Conservation (phyloP, 1,140 invertebrate genomes). For the Phortica variegata region DNA sequence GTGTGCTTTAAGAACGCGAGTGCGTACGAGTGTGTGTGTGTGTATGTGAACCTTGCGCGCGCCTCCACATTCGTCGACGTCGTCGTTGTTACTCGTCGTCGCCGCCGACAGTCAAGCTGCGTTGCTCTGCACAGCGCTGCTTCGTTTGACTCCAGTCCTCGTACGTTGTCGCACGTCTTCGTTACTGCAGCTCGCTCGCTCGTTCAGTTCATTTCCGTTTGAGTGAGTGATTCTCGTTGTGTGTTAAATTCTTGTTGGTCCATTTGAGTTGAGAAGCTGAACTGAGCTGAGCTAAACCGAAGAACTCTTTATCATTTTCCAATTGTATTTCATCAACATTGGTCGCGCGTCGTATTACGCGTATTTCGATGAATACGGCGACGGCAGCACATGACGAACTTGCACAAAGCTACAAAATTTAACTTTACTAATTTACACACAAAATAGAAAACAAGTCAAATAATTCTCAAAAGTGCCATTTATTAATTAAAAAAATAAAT, state of each 20-base stretch:
- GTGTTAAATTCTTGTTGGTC: conserved; percentile 15
- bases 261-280: background rate
- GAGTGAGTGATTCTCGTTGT: conserved; percentile 26
- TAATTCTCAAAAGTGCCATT: too few species aligned
- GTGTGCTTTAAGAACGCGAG: conserved; percentile 2
- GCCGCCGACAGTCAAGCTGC: too few species aligned
- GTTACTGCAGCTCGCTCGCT: conserved; percentile 46
- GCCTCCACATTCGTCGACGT: conserved; percentile 41
- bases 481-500: too few species aligned
- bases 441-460: too few species aligned
- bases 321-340: conserved; percentile 14
- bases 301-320: background rate
- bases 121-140: conserved; percentile 10
- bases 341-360: conserved; percentile 3
- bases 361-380: background rate
- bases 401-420: too few species aligned
- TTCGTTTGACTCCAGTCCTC: conserved; percentile 16
- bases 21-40: conserved; percentile 15
- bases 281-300: too few species aligned
- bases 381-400: too few species aligned
- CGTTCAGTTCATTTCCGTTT: conserved; percentile 42
- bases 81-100: too few species aligned
- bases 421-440: too few species aligned
- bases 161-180: conserved; percentile 17
- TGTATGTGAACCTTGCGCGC: conserved; percentile 47